Evolutionary conservation across 2,888 invertebrate genomes (phyloP).

Genomic region (Rhamphomyia laevipes): DNA sequence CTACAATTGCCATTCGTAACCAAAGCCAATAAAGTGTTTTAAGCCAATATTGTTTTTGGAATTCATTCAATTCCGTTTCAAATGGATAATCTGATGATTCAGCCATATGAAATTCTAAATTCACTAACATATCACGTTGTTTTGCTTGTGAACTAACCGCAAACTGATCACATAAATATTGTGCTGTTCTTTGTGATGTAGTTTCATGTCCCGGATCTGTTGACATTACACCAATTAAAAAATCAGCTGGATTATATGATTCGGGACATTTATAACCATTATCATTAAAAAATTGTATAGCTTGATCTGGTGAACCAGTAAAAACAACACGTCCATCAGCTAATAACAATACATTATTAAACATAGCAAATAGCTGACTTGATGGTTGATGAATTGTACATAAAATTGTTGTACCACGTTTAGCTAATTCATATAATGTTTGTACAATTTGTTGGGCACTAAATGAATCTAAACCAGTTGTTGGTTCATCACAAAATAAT

Average conservation of each 20-base stretch:
- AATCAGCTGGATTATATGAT: conserved; percentile 84
- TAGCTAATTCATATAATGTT: conserved; percentile 56
- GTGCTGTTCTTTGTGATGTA: conserved; percentile 55
- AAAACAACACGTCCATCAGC: conserved; percentile 81
- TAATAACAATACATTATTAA: conserved; percentile 66
- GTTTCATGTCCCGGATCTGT: conserved; percentile 65
- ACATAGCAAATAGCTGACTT: conserved; percentile 72
- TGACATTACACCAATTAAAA: conserved; percentile 73
- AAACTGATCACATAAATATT: conserved; percentile 65
- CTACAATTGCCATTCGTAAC: conserved; percentile 59
- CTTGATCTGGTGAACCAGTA: conserved; percentile 57
- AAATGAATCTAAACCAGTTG: conserved; percentile 84
- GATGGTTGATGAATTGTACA: conserved; percentile 94
- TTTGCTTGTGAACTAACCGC: conserved; percentile 65
- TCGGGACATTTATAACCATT: conserved; percentile 65
- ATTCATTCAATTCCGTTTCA: conserved; percentile 30
- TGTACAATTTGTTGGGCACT: conserved; percentile 77
- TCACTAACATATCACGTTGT: conserved; percentile 62
- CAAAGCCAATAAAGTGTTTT: conserved; percentile 65
- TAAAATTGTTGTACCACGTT: conserved; percentile 71
- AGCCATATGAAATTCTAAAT: conserved; percentile 57
- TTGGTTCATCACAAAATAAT: conserved; percentile 92
- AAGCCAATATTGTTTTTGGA: conserved; percentile 52
- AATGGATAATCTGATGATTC: conserved; percentile 39
- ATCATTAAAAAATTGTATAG: conserved; percentile 58